Conservation (phyloP, 2,888 invertebrate species). For the Pocota personata region DNA sequence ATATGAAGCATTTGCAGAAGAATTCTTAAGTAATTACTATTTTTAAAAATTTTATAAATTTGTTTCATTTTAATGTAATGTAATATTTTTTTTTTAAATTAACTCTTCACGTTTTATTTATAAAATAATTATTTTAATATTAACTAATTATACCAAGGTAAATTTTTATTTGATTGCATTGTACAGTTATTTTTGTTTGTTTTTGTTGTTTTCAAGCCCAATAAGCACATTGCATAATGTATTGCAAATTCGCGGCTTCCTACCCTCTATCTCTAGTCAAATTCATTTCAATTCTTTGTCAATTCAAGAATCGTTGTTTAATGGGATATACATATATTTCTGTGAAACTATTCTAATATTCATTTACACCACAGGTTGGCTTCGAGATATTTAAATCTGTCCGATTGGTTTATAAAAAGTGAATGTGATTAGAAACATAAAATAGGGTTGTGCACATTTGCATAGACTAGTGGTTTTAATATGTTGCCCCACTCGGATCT, state of each 20-base stretch:
- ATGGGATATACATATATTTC: no score
- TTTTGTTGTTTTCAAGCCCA: not conserved
- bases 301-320: no score
- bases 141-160: constrained; percentile 14
- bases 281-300: not conserved
- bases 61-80: constrained; percentile 23
- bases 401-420: no score
- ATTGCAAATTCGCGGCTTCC: not conserved
- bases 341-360: no score
- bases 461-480: no score
- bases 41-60: constrained; percentile 46
- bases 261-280: not conserved
- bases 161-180: constrained; percentile 7
- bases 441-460: no score
- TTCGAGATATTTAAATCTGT: no score
- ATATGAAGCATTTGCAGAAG: constrained; percentile 54
- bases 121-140: constrained; percentile 36
- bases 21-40: constrained; percentile 57
- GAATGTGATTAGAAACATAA: no score
- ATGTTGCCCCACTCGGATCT: no score
- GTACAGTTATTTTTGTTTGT: not conserved
- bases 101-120: constrained; percentile 23
- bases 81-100: constrained; percentile 18
- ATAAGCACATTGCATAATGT: not conserved
- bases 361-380: no score